Base-by-base conservation (phyloP, 2,113 vertebrate genomes). In the Antennarius striatus region DNA sequence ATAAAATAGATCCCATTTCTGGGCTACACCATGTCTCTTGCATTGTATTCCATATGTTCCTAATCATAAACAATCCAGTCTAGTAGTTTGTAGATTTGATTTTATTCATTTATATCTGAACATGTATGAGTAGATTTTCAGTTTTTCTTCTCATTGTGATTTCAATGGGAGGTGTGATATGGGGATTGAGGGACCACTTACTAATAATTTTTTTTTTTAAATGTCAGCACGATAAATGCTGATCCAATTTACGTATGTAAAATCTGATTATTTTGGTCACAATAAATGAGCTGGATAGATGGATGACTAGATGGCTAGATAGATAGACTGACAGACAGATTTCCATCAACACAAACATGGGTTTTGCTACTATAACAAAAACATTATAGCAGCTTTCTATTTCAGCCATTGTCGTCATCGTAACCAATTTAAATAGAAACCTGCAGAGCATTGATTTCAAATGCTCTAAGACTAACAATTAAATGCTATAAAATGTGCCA, bases 371-470 rank as follows among this genome's bases (percentile, higher is more conserved):
- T 0, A 15, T 8, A 28, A 58, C 53, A 50, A 43, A 68, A 56
- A 51, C 22, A 52, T 73, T 22, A 60, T 10, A 8, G 0, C 42
- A 0, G 32, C 57, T 68, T 29, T 63, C 30, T 13, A 1, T 54
- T 29, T 40, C 55, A 54, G 54, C 55, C 30, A 3, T 16, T 10
- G 3, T 52, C 10, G 28, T 48, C 47, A 36, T 63, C 47, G 11
- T 1, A 1, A 52, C 13, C 32, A 56, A 66, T 71, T 68, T 30
- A 62, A 61, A 39, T 43, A 10, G 63, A 16, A 17, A n/a, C 46
- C 54, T 2, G 39, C 45, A 36, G 56, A 73, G 71, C 51, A 36
- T 1, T 7, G 53, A 78, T 67, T 71, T 76, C 77, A 80, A 71
- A 80, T 57, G 7, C 48, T 55, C 36, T 3, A 5, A 51, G 60